These are phyloP conservation scores for Sitobion miscanthi DNA, from an alignment of 1,140 invertebrate genomes.

Conservation along the genomic window DNA sequence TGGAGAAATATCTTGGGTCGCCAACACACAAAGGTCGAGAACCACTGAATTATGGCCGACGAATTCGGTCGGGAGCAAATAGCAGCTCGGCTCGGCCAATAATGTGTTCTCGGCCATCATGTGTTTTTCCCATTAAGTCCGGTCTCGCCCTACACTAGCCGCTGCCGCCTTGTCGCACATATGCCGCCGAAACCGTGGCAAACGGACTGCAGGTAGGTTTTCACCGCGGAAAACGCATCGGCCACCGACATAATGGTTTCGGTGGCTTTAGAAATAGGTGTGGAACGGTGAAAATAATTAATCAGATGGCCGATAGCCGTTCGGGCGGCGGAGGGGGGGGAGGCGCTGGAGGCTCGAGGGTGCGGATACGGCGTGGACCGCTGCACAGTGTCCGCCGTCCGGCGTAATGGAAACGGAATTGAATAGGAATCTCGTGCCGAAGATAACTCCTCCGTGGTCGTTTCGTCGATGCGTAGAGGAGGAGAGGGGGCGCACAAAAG, in stretches of 20 bases:
- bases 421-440: slow-evolving; percentile 49
- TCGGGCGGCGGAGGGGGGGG: too few relatives aligned
- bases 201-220: background rate
- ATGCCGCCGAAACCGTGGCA: background rate
- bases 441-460: slow-evolving; percentile 31
- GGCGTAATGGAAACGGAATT: slow-evolving; percentile 44
- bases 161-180: too few relatives aligned
- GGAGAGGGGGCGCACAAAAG: background rate
- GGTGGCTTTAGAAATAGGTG: background rate
- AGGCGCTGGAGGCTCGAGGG: background rate
- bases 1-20: too few relatives aligned
- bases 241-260: background rate
- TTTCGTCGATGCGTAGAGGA: background rate
- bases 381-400: background rate
- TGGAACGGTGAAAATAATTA: slow-evolving; percentile 44
- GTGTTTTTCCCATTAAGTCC: background rate
- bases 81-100: background rate
- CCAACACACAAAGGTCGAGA: too few relatives aligned
- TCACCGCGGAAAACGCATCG: background rate
- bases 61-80: too few relatives aligned
- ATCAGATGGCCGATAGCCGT: slow-evolving; percentile 24
- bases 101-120: background rate
- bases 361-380: background rate
- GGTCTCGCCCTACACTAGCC: too few relatives aligned
- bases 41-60: too few relatives aligned